These are phyloP conservation scores for Apodemus speciosus DNA, from an alignment of 2,113 vertebrate genomes.

Conservation along the genomic window DNA sequence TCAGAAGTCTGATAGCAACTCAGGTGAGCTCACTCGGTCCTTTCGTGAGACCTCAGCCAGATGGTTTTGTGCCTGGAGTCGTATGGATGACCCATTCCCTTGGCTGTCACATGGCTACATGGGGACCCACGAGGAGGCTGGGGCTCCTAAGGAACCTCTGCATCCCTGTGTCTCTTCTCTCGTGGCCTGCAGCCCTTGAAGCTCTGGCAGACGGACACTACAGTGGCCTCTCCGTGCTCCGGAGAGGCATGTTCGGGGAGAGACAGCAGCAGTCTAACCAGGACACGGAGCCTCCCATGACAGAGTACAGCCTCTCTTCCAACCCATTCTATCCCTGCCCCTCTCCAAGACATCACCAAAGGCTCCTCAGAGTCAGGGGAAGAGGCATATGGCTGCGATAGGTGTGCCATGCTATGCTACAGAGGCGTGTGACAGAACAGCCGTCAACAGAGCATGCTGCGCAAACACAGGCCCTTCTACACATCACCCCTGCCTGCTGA, in stretches of 20 bases:
- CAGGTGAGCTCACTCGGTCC: neutral
- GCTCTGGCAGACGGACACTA: neutral
- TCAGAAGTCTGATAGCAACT: neutral
- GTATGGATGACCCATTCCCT: neutral
- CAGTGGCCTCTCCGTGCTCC: too few relatives aligned
- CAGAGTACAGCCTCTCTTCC: neutral
- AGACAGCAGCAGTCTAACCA: neutral
- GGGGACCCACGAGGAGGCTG: accelerated
- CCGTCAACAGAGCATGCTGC: accelerated
- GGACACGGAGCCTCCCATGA: neutral
- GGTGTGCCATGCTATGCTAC: neutral
- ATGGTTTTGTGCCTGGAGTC: neutral
- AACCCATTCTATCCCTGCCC: neutral
- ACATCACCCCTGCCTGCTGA: accelerated
- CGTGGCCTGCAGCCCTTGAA: neutral
- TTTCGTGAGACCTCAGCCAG: neutral
- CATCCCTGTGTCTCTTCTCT: neutral
- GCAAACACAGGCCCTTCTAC: accelerated
- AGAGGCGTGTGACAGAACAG: too few relatives aligned
- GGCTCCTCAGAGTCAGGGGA: too few relatives aligned
- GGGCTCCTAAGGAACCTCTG: neutral
- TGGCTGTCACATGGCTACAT: accelerated
- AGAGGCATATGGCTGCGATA: accelerated
- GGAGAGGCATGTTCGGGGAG: accelerated
- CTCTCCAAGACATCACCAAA: too few relatives aligned